phyloP scores from a whole-genome alignment of 2,797 vertebrate genomes.

The Hoplostethus mediterraneus region DNA sequence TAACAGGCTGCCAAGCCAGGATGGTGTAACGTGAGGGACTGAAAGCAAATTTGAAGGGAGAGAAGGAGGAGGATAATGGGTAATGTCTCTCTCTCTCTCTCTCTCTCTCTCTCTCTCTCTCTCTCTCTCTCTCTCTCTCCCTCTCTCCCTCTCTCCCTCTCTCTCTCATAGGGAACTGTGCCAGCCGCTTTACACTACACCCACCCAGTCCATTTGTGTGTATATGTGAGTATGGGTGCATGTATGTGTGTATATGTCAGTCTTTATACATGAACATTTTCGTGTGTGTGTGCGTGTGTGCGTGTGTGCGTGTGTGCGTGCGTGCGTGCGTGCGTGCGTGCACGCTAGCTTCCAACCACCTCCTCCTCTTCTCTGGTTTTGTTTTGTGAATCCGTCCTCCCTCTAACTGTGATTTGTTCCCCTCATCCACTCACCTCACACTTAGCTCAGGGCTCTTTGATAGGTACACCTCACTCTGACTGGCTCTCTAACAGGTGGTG shows the following conservation, averaged over 20 bases:
- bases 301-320: background rate
- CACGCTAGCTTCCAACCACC: background rate
- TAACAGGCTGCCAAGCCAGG: constrained; percentile 16
- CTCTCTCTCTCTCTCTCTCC: background rate
- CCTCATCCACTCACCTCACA: background rate
- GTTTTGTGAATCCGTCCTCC: background rate
- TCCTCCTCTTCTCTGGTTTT: background rate
- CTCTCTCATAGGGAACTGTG: constrained; percentile 10
- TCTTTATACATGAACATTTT: background rate
- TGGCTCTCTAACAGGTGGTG: background rate
- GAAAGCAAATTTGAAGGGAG: background rate
- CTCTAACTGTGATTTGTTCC: background rate
- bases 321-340: background rate
- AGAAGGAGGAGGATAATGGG: constrained; percentile 23
- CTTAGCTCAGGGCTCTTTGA: background rate
- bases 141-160: background rate
- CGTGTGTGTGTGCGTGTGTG: background rate
- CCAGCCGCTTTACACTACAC: constrained; percentile 10
- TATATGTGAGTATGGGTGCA: background rate
- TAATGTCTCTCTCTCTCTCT: background rate
- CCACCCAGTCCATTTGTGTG: background rate
- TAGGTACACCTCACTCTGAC: background rate
- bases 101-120: constrained; percentile 11
- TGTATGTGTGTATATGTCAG: background rate
- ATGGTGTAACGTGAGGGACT: background rate